Percentiles rank a stretch among this genome's conserved stretches.
phyloP scores from a whole-genome alignment of 2,113 vertebrate species.

The Ovibos moschatus region DNA sequence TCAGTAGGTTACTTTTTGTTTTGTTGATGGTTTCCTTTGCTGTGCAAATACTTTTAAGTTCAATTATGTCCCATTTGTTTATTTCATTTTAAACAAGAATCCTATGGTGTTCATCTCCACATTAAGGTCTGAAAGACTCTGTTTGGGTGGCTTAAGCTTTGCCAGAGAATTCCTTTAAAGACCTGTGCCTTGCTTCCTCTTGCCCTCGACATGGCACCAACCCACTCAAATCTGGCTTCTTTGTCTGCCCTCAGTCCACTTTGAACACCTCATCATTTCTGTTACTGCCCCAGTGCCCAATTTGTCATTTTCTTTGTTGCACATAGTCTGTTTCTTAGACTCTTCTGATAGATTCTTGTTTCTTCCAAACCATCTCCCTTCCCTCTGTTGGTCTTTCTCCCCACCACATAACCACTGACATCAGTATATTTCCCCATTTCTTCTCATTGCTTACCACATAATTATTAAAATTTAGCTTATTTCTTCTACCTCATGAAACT shows the following conservation, averaged over 20 bases:
- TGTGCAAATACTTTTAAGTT: neutral
- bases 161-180: neutral
- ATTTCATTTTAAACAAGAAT: neutral
- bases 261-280: neutral
- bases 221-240: neutral
- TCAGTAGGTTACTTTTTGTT: neutral
- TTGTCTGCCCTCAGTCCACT: neutral
- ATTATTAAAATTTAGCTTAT: neutral
- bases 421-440: neutral
- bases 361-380: neutral
- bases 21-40: neutral
- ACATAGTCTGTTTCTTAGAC: neutral
- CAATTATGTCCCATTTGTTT: neutral
- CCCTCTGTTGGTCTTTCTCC: neutral
- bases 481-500: neutral
- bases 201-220: neutral
- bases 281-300: fast-evolving
- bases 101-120: neutral
- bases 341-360: neutral
- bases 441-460: neutral
- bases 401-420: neutral
- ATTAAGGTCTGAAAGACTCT: neutral
- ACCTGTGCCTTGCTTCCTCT: neutral
- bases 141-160: neutral
- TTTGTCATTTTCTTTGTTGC: neutral